Evolutionary conservation across 2,113 vertebrate species (phyloP), one percentile per base, ranked within the genome.

Genomic region (Psettodes erumei): DNA sequence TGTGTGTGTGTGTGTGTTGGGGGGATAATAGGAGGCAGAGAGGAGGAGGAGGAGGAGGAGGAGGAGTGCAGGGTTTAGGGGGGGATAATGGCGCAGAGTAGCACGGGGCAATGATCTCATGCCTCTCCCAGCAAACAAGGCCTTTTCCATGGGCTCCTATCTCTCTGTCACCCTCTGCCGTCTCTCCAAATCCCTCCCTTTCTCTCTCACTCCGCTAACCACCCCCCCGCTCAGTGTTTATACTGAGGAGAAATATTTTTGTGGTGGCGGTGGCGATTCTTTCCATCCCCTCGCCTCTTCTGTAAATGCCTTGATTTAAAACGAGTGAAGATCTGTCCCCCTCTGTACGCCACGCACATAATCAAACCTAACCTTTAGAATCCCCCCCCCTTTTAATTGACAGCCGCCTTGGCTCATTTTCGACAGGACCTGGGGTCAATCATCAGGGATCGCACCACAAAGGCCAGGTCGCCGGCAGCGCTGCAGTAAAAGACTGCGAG

Each of bases 41-140:
- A 77, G n/a, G n/a, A n/a, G n/a, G n/a, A n/a, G n/a, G n/a, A n/a
- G n/a, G n/a, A n/a, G n/a, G n/a, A n/a, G n/a, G 79, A 67, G 83
- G 79, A 79, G 71, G 81, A 76, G 75, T 21, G 53, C 21, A 70
- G 82, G 69, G 42, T 87, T 86, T 83, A 82, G 74, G 67, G 68
- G n/a, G n/a, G 87, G 84, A 83, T 88, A 87, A 88, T 83, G 81
- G 86, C 6, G 81, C 87, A 69, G 85, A 89, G 85, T 82, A 77
- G 81, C 83, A 85, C 83, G 50, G 81, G 72, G 84, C 81, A 55
- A 86, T 92, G 89, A 91, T 85, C 91, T 91, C 88, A 92, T 90
- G 82, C 80, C 82, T 88, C 83, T 81, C 63, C 75, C 81, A 77
- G 88, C 82, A 82, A 76, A 86, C 80, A 79, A 85, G 86, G 81